Conservation (phyloP, 2,888 invertebrate genomes). For the Agrotis clavis region DNA sequence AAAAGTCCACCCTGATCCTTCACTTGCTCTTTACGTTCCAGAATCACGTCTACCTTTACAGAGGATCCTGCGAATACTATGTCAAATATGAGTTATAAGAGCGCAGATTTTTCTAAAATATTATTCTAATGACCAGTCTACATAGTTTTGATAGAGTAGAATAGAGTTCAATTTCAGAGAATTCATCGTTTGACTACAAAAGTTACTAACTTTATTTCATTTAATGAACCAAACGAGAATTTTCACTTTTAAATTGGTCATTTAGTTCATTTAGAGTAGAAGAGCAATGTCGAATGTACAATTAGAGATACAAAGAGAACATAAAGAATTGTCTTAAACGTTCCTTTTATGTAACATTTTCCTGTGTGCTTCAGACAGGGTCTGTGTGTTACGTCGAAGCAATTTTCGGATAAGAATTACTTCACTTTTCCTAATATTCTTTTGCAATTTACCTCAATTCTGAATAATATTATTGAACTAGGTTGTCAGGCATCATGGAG, state of each 20-base stretch:
- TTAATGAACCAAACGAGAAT: background rate
- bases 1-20: too few species aligned
- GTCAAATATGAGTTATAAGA: too few species aligned
- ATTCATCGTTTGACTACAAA: background rate
- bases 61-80: too few species aligned
- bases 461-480: too few species aligned
- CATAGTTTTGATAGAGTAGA: too few species aligned
- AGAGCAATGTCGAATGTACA: constrained; percentile 15
- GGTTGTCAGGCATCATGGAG: too few species aligned
- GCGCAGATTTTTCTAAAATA: too few species aligned
- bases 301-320: constrained; percentile 30
- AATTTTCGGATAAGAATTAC: background rate
- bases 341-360: constrained; percentile 10
- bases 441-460: too few species aligned
- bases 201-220: background rate
- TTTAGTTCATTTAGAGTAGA: constrained; percentile 16
- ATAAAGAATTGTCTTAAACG: constrained; percentile 13
- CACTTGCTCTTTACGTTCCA: too few species aligned
- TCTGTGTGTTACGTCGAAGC: background rate
- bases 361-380: background rate
- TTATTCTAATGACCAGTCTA: too few species aligned
- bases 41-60: too few species aligned
- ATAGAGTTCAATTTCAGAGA: background rate
- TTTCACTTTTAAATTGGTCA: constrained; percentile 6
- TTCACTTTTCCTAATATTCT: too few species aligned